Evolutionary conservation across 2,797 vertebrate species (phyloP).

Genomic region (Sebastiscus tertius): DNA sequence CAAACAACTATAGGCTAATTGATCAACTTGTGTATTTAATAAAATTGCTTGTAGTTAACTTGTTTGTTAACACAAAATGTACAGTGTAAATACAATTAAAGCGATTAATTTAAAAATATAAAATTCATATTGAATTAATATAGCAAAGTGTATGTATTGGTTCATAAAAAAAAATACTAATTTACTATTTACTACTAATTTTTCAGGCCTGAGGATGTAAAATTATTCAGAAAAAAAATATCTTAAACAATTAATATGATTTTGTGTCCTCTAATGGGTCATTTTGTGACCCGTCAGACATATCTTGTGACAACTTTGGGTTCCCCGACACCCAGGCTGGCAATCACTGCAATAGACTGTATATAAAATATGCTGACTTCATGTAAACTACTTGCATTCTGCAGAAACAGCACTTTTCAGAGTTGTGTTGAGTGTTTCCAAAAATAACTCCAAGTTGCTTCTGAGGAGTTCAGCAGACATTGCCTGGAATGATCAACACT

Average conservation of each 20-base stretch:
- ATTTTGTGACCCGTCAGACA: neutral
- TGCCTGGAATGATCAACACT: neutral
- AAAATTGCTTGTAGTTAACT: neutral
- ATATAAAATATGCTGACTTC: conserved; percentile 30
- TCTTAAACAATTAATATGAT: neutral
- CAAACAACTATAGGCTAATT: neutral
- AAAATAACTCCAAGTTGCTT: neutral
- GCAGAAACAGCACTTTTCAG: conserved; percentile 16
- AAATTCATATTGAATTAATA: neutral
- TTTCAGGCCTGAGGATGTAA: neutral
- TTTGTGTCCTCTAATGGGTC: neutral
- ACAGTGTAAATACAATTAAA: neutral
- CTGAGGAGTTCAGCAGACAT: neutral
- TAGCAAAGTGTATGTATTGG: neutral
- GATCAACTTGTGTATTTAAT: neutral
- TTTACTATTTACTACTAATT: too few relatives aligned
- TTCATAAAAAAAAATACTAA: neutral
- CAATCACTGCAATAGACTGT: neutral
- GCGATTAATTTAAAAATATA: neutral
- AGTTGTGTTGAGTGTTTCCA: neutral
- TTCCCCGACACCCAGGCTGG: neutral
- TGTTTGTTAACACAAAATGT: neutral
- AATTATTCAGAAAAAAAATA: neutral
- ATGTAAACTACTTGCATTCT: neutral
- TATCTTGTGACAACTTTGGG: neutral